Evolutionary conservation across 2,888 invertebrate species (phyloP).

Genomic region (Oligia fasciuncula): DNA sequence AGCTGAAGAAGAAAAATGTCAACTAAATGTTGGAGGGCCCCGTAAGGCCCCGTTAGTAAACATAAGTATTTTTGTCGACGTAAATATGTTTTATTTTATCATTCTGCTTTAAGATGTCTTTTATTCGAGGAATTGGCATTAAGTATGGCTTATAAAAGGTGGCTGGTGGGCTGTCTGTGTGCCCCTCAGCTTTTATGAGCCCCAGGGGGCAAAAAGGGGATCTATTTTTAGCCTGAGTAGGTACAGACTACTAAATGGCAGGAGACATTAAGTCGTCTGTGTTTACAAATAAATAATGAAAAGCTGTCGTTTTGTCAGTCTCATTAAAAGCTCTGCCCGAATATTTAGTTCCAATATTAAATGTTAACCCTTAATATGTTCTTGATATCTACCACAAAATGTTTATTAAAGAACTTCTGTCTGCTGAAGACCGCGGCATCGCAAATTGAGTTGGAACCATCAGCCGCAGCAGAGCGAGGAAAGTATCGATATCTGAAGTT

Average conservation of each 20-base stretch:
- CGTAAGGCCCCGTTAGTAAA: too few relatives aligned
- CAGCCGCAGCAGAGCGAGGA: conserved; percentile 7
- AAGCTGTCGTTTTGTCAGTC: neutral
- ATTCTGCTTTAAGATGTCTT: conserved; percentile 2
- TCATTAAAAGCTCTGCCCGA: neutral
- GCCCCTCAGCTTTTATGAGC: conserved; percentile 15
- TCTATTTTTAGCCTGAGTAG: conserved; percentile 17
- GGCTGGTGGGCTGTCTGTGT: conserved; percentile 3
- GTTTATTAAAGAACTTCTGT: conserved; percentile 15
- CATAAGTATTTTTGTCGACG: neutral
- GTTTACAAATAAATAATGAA: neutral
- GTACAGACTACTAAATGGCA: conserved; percentile 17
- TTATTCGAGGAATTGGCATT: neutral
- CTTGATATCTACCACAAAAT: neutral
- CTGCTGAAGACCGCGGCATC: too few relatives aligned
- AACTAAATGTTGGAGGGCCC: too few relatives aligned
- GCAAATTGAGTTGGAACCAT: conserved; percentile 14
- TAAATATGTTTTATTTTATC: neutral
- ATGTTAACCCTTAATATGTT: neutral
- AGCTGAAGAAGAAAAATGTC: too few relatives aligned
- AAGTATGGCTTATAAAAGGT: conserved; percentile 9
- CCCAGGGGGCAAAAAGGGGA: conserved; percentile 15
- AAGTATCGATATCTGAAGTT: conserved; percentile 37
- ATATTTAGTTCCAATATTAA: conserved; percentile 3
- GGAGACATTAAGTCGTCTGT: conserved; percentile 17